Percentiles rank a stretch among this genome's conserved stretches.
phyloP scores from a whole-genome alignment of 1,140 invertebrate species.

The Gonatopus flavifemur region DNA sequence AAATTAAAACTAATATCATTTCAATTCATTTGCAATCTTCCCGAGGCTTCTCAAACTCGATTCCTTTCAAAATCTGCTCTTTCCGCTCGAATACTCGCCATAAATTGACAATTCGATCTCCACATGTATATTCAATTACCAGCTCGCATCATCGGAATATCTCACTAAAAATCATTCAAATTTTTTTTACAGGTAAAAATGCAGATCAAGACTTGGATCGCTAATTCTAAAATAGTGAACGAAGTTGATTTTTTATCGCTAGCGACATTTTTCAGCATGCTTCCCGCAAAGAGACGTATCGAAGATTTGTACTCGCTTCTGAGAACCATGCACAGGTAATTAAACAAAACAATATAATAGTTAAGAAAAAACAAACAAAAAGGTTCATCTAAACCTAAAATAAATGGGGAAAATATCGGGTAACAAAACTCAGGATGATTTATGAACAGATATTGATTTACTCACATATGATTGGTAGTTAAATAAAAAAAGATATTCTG shows the following conservation, averaged over 20 bases:
- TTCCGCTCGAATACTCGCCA: too few species aligned
- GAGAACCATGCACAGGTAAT: conserved; percentile 52
- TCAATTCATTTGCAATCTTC: too few species aligned
- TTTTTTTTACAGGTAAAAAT: conserved; percentile 42
- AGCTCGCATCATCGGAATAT: neutral
- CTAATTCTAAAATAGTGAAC: conserved; percentile 40
- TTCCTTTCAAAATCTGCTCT: too few species aligned
- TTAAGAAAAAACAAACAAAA: neutral
- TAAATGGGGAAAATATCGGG: conserved; percentile 19
- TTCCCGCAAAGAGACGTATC: conserved; percentile 47
- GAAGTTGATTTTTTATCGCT: conserved; percentile 52
- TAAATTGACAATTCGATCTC: too few species aligned
- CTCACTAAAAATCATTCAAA: too few species aligned
- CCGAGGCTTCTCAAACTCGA: too few species aligned
- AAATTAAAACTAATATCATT: too few species aligned
- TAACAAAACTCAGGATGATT: conserved; percentile 19
- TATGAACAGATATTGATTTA: conserved; percentile 23
- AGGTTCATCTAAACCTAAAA: conserved; percentile 7
- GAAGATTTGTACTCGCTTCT: conserved; percentile 49
- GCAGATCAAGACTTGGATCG: conserved; percentile 52
- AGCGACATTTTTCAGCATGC: conserved; percentile 49
- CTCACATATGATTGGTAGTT: conserved; percentile 25
- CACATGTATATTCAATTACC: neutral
- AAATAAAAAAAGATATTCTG: conserved; percentile 42
- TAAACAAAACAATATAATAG: neutral